Conservation (phyloP, 2,797 vertebrate species). For the Lates japonicus region DNA sequence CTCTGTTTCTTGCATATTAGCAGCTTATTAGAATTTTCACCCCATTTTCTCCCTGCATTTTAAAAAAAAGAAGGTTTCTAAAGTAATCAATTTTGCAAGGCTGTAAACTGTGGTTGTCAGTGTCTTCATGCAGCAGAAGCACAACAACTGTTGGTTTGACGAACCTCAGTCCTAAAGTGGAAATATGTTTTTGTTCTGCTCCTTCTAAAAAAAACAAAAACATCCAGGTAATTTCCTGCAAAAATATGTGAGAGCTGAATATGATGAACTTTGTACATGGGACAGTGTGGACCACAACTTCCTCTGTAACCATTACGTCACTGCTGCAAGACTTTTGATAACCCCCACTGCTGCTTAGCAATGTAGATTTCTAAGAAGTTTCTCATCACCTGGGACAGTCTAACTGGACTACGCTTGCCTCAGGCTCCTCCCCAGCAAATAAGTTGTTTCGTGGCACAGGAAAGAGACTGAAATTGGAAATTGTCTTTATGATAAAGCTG, state of each 20-base stretch:
- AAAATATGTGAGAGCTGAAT: background rate
- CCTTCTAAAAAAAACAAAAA: no score
- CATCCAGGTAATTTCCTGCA: background rate
- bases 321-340: slow-evolving; percentile 56
- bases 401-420: slow-evolving; percentile 22
- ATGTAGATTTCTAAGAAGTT: slow-evolving; percentile 53
- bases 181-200: background rate
- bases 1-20: no score
- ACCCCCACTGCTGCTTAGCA: slow-evolving; percentile 46
- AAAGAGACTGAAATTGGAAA: background rate
- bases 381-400: slow-evolving; percentile 60
- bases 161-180: background rate
- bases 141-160: background rate
- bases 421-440: slow-evolving; percentile 14
- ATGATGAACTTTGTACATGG: slow-evolving; percentile 9
- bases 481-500: background rate
- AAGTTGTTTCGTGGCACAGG: background rate
- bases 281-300: slow-evolving; percentile 16
- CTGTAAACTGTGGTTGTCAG: no score
- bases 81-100: no score
- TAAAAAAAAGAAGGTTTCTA: no score
- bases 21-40: no score
- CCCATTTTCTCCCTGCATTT: no score
- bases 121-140: background rate
- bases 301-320: slow-evolving; percentile 74